Conservation (phyloP, 2,888 invertebrate genomes). For the Andrena bucephala region DNA sequence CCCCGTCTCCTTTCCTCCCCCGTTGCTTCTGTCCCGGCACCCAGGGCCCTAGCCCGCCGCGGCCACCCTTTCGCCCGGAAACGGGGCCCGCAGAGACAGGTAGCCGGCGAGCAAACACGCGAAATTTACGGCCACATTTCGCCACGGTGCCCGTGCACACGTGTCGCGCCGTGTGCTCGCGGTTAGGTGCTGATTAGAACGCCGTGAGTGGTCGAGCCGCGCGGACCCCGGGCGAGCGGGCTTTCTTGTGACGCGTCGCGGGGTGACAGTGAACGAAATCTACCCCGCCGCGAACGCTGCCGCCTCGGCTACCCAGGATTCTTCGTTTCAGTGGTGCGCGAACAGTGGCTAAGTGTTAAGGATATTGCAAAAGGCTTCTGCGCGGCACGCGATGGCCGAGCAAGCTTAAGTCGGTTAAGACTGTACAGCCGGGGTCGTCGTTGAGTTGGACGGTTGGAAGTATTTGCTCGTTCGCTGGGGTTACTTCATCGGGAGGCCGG, state of each 20-base stretch:
- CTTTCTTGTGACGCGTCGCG: conserved; percentile 1
- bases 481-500: conserved; percentile 66
- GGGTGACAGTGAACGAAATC: conserved; percentile 22
- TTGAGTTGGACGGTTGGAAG: conserved; percentile 9
- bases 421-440: conserved; percentile 15
- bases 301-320: neutral
- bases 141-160: conserved; percentile 6
- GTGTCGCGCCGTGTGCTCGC: conserved; percentile 21
- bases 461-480: conserved; percentile 36
- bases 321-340: conserved; percentile 37
- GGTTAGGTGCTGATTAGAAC: conserved; percentile 25
- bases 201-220: conserved; percentile 11
- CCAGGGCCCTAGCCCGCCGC: conserved; percentile 21
- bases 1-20: neutral
- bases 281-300: neutral
- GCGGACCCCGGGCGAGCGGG: conserved; percentile 6
- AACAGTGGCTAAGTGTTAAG: conserved; percentile 37
- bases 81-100: conserved; percentile 47
- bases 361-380: neutral
- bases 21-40: neutral
- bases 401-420: neutral
- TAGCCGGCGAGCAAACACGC: conserved; percentile 45
- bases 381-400: conserved; percentile 5
- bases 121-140: conserved; percentile 30
- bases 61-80: conserved; percentile 25